Evolutionary conservation across 2,888 invertebrate genomes (phyloP), one percentile per base, ranked within the genome.

Genomic region (Cryptops parisi): DNA sequence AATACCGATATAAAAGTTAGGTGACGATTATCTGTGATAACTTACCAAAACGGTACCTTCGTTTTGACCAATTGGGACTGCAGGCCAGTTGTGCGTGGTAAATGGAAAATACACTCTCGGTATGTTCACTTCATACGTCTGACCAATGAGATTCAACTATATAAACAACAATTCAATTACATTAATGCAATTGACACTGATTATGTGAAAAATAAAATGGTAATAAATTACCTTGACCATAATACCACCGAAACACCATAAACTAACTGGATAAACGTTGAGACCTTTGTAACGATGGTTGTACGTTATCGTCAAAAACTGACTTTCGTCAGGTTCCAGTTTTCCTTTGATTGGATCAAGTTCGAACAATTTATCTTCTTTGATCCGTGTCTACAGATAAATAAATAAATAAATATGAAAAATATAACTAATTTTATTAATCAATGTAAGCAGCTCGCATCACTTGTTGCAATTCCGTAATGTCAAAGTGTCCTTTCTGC

Each of bases 361-460:
- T 21, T 48, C 27, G 22, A 48, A 27, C 22, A 48, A 48, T 33
- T 48, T 48, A 33, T 48, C 48, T 5, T 48, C 48, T 38, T 48
- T 48, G 22, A 48, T 48, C n/a, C 48, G 27, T 6, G 27, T 33
- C 48, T 48, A 21, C 19, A 26, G 3, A 26, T 15, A 24, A 26
- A 24, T 17, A 47, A 4, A 6, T 12, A 21, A 26, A 41, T 9
- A 33, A 33, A 33, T 33, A 33, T 33, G 33, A 33, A 33, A 33
- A 33, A 33, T 9, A 33, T 9, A 33, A 33, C 33, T 15, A 9
- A 33, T 15, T 33, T 33, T 33, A 33, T 33, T 33, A 33, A 6
- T 33, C 9, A 15, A 9, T 6, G 6, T 9, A 33, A 9, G 15
- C 33, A 33, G 15, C 33, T 9, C 15, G 6, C 15, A 33, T 33